Conservation (phyloP, 2,113 vertebrate genomes). For the Eptesicus fuscus region DNA sequence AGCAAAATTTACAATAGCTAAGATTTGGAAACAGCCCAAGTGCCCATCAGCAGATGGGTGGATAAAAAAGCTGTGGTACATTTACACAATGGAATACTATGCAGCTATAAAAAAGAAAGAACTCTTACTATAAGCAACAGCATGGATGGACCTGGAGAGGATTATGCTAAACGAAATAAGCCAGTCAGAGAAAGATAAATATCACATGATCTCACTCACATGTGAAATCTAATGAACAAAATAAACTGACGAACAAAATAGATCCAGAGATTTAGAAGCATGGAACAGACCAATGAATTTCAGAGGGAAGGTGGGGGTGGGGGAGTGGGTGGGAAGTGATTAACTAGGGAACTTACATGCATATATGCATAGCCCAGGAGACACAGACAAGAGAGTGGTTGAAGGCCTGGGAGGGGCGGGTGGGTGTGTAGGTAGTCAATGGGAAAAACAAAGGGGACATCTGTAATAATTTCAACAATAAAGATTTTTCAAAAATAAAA, state of each 20-base stretch:
- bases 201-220: background rate
- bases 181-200: background rate
- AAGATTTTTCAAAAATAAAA: too few relatives aligned
- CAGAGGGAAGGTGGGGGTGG: background rate
- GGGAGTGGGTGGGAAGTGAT: too few relatives aligned
- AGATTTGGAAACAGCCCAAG: too few relatives aligned
- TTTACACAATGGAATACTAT: background rate
- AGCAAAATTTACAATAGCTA: too few relatives aligned
- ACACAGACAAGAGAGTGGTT: too few relatives aligned
- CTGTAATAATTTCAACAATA: too few relatives aligned
- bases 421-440: too few relatives aligned
- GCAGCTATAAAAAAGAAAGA: background rate
- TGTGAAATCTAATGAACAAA: background rate
- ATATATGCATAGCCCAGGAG: too few relatives aligned
- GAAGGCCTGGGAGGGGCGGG: too few relatives aligned
- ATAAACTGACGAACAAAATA: background rate
- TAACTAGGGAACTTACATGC: too few relatives aligned
- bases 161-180: background rate
- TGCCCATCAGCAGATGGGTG: background rate
- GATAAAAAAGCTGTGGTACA: background rate
- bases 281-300: background rate
- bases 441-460: too few relatives aligned
- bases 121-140: background rate
- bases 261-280: background rate
- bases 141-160: background rate